Percentiles rank a stretch among this genome's conserved stretches.
These are phyloP conservation scores for Tortricodes alternella DNA, from an alignment of 2,888 invertebrate species.

Conservation along the genomic window DNA sequence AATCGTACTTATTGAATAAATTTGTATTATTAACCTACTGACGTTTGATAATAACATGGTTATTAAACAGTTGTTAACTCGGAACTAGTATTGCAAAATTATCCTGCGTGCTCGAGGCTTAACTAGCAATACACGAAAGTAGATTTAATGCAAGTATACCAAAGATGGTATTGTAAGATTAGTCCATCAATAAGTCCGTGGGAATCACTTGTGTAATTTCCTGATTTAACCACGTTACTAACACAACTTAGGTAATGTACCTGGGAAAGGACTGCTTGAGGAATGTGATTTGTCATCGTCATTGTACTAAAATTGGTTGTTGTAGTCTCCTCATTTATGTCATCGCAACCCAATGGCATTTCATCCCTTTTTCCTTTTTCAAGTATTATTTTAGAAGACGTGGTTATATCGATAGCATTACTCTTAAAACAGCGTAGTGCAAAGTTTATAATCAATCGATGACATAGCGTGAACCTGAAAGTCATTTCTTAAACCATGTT, in stretches of 20 bases:
- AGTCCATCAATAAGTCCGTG: slow-evolving; percentile 17
- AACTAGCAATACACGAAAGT: slow-evolving; percentile 20
- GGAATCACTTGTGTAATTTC: slow-evolving; percentile 19
- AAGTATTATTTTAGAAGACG: no score
- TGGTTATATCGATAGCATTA: no score
- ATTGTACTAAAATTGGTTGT: no score
- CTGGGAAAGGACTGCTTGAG: neutral
- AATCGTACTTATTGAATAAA: no score
- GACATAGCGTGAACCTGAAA: no score
- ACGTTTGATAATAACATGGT: neutral
- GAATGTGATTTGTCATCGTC: no score
- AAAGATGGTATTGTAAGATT: slow-evolving; percentile 19
- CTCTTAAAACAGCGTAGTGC: no score
- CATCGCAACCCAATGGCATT: no score
- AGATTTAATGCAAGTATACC: slow-evolving; percentile 12
- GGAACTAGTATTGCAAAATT: neutral
- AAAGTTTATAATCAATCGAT: no score
- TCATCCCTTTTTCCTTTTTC: no score
- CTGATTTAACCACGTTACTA: neutral
- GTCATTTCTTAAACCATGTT: no score
- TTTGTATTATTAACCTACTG: neutral
- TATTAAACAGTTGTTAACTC: neutral
- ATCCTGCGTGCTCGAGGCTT: neutral
- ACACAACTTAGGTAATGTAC: neutral
- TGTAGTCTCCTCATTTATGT: no score